Percentiles rank a stretch among this genome's conserved stretches.
phyloP scores from a whole-genome alignment of 2,113 vertebrate genomes.

The Setophaga petechia region DNA sequence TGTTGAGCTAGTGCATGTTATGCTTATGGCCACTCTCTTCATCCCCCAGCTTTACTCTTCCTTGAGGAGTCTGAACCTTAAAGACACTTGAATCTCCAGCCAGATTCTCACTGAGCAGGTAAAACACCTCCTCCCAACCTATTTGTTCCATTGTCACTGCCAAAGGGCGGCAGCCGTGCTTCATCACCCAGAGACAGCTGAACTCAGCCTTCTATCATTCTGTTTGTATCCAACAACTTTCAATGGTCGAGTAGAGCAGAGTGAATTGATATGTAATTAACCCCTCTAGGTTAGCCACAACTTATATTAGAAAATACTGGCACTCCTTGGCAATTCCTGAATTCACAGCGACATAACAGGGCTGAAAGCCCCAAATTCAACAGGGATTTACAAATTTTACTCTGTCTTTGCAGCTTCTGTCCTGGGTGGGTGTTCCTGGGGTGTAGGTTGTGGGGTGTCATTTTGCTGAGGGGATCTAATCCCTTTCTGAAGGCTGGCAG shows the following conservation, averaged over 20 bases:
- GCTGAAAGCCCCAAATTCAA: neutral
- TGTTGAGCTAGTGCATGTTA: fast-evolving
- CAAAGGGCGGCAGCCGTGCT: neutral
- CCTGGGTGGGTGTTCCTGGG: neutral
- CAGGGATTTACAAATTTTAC: neutral
- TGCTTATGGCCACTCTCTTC: neutral
- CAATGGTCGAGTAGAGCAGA: neutral
- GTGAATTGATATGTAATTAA: neutral
- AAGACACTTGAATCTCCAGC: neutral
- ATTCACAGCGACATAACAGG: neutral
- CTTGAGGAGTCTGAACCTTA: neutral
- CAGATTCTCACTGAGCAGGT: neutral
- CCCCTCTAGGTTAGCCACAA: neutral
- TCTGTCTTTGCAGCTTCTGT: neutral
- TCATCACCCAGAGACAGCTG: neutral
- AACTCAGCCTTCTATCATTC: neutral
- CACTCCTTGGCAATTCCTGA: neutral
- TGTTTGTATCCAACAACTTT: neutral
- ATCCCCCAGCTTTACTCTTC: neutral
- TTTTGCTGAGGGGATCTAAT: neutral
- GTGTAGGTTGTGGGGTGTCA: neutral
- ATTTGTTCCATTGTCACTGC: neutral
- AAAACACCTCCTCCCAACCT: neutral
- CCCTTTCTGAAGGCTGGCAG: neutral
- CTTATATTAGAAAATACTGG: neutral